phyloP scores from a whole-genome alignment of 2,888 invertebrate species.

The Drosophila stalkeri region DNA sequence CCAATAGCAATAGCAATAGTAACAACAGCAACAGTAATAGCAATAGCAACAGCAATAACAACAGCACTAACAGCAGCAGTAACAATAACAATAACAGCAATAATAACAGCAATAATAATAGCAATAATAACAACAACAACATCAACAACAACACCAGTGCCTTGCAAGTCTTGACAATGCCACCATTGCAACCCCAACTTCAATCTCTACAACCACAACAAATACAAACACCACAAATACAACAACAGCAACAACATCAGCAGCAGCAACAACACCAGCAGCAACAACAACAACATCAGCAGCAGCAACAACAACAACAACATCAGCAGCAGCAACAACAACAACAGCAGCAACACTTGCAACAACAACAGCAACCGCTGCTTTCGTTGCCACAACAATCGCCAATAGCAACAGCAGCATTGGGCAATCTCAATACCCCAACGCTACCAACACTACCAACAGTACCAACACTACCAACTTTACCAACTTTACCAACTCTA shows the following conservation, averaged over 20 bases:
- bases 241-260: constrained; percentile 19
- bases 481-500: constrained; percentile 10
- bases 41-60: constrained; percentile 35
- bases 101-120: constrained; percentile 31
- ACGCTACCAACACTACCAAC: constrained; percentile 37
- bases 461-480: not conserved
- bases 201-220: constrained; percentile 9
- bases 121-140: not conserved
- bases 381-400: constrained; percentile 40
- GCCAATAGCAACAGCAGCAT: constrained; percentile 52
- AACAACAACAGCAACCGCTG: not conserved
- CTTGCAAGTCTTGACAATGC: constrained; percentile 27
- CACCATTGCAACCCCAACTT: constrained; percentile 44
- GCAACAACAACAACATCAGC: constrained; percentile 9
- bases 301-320: constrained; percentile 10
- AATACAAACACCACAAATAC: constrained; percentile 19
- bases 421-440: constrained; percentile 67
- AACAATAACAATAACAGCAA: constrained; percentile 38
- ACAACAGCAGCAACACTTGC: constrained; percentile 7
- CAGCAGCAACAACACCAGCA: constrained; percentile 31
- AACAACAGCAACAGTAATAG: constrained; percentile 33
- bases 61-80: constrained; percentile 26
- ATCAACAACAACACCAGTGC: constrained; percentile 4
- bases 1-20: constrained; percentile 49
- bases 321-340: constrained; percentile 12